Conservation (phyloP, 2,113 vertebrate species). For the Notiomystis cincta region DNA sequence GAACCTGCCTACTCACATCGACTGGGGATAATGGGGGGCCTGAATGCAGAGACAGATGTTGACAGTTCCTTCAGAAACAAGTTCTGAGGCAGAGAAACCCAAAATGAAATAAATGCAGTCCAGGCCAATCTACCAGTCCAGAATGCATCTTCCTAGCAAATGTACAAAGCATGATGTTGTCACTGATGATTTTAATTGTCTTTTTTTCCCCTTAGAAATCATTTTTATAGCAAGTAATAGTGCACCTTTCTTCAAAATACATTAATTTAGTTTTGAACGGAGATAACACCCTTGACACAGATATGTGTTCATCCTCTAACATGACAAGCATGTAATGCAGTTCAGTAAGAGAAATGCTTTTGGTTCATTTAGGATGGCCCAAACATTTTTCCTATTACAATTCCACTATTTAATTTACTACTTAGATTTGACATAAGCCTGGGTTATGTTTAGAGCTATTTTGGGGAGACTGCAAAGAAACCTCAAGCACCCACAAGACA, state of each 20-base stretch:
- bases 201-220: background rate
- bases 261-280: background rate
- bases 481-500: background rate
- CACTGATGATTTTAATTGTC: background rate
- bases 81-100: background rate
- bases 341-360: background rate
- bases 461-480: background rate
- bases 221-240: background rate
- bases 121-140: background rate
- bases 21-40: background rate
- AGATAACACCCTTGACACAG: background rate
- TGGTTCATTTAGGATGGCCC: background rate
- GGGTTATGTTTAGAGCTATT: background rate
- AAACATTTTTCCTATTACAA: background rate
- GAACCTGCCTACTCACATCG: background rate
- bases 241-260: background rate
- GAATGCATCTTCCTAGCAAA: background rate
- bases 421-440: background rate
- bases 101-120: background rate
- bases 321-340: background rate
- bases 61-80: background rate
- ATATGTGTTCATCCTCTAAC: background rate
- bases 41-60: background rate
- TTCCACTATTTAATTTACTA: background rate
- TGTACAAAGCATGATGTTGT: background rate